Percentiles rank a stretch among this genome's conserved stretches.
Conservation (phyloP, 2,113 vertebrate genomes). For the Rynchops niger region DNA sequence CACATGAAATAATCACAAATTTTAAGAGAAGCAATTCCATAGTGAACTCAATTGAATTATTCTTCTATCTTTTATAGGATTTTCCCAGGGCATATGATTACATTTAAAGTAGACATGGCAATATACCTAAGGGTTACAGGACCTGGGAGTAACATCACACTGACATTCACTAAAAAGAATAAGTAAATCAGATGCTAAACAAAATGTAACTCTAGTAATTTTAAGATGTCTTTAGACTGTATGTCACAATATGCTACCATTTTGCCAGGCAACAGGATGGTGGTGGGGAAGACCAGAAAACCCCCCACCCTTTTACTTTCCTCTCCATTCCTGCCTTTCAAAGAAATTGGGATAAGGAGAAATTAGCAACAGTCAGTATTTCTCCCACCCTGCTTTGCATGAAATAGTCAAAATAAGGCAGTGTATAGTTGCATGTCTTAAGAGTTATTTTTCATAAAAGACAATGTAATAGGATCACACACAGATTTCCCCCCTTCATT, state of each 20-base stretch:
- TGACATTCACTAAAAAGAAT: neutral
- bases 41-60: neutral
- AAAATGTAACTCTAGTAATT: neutral
- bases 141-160: neutral
- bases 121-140: neutral
- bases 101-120: neutral
- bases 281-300: neutral
- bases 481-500: neutral
- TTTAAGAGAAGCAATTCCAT: neutral
- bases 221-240: neutral
- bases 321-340: neutral
- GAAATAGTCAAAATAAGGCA: neutral
- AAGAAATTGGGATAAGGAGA: neutral
- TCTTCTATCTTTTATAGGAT: neutral
- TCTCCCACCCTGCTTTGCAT: neutral
- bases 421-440: neutral
- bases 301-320: neutral
- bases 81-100: neutral
- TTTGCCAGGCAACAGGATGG: neutral
- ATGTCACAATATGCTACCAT: neutral
- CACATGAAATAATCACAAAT: neutral
- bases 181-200: neutral
- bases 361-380: neutral
- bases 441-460: neutral
- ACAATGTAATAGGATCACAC: neutral